Evolutionary conservation across 1,140 invertebrate genomes (phyloP).

Genomic region (Protaetia brevitarsis): DNA sequence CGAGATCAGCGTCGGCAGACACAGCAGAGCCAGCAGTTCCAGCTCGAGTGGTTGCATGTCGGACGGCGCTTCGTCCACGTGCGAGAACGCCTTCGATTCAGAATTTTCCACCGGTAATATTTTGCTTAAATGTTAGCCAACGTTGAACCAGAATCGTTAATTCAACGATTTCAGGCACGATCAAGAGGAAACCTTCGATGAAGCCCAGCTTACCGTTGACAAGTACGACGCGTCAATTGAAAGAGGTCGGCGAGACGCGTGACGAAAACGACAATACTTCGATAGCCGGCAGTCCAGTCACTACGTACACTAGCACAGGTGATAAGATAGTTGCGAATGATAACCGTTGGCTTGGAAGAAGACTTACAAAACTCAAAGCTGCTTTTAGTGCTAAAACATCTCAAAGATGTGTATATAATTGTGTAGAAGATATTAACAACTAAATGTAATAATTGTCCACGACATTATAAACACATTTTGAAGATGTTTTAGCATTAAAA

Average conservation of each 20-base stretch:
- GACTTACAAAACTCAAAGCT: too few species aligned
- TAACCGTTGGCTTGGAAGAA: too few species aligned
- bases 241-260: constrained; percentile 71
- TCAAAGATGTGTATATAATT: too few species aligned
- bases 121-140: not conserved
- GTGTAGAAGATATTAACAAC: too few species aligned
- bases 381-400: too few species aligned
- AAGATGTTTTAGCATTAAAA: too few species aligned
- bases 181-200: constrained; percentile 85
- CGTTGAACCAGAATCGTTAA: too few species aligned
- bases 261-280: constrained; percentile 44
- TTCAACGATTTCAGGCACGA: constrained; percentile 64
- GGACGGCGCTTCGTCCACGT: constrained; percentile 66
- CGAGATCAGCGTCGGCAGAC: constrained; percentile 47
- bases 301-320: constrained; percentile 41
- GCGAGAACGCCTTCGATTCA: constrained; percentile 74
- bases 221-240: constrained; percentile 83
- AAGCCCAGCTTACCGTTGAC: constrained; percentile 87
- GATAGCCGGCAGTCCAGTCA: constrained; percentile 37
- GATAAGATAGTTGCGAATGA: too few species aligned
- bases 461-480: too few species aligned
- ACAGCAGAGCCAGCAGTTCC: constrained; percentile 72
- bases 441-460: too few species aligned
- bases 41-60: constrained; percentile 77
- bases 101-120: constrained; percentile 66